Percentiles rank a stretch among this genome's conserved stretches.
phyloP scores from a whole-genome alignment of 2,888 invertebrate genomes.

The Branchellion lobata region DNA sequence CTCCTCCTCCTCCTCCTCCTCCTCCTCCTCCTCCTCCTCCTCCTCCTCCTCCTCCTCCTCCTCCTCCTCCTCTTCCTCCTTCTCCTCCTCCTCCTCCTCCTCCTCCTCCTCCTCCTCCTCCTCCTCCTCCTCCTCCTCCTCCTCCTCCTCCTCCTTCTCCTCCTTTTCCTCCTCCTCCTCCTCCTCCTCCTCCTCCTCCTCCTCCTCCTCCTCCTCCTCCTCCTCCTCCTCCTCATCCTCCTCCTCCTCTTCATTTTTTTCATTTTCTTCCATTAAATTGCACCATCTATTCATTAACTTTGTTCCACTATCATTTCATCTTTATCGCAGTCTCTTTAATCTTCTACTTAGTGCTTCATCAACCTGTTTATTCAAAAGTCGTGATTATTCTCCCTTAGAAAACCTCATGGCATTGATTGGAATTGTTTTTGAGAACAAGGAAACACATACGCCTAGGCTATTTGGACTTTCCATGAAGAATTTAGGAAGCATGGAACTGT shows the following conservation, averaged over 20 bases:
- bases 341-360: too few species aligned
- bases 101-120: conserved; percentile 23
- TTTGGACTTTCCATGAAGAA: too few species aligned
- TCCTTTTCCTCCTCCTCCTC: background rate
- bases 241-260: too few species aligned
- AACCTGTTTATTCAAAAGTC: too few species aligned
- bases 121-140: background rate
- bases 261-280: background rate
- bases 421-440: too few species aligned
- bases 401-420: too few species aligned
- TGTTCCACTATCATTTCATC: background rate
- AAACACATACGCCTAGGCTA: too few species aligned
- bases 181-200: background rate
- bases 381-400: too few species aligned
- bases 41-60: background rate
- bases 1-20: too few species aligned
- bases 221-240: too few species aligned
- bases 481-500: too few species aligned
- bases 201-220: background rate
- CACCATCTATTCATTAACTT: background rate
- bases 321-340: too few species aligned
- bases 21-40: background rate
- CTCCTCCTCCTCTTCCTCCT: background rate
- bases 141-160: background rate
- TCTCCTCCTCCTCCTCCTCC: conserved; percentile 12